A percentile compares a stretch with the other conserved stretches of the same genome.
phyloP scores from a whole-genome alignment of 2,113 vertebrate genomes.

The Pao palembangensis region DNA sequence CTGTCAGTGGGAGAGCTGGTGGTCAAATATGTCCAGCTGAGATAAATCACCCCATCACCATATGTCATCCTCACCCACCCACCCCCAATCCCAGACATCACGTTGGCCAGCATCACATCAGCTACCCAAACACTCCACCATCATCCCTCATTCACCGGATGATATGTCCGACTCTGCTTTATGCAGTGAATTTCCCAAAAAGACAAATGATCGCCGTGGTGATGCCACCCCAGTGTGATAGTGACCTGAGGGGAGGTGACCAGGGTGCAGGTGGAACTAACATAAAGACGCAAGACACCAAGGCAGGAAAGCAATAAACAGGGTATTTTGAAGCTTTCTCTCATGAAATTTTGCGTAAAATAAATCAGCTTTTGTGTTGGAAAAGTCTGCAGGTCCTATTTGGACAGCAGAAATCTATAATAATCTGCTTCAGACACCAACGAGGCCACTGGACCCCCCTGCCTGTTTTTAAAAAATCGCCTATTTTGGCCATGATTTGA shows the following conservation, averaged over 20 bases:
- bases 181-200: not conserved
- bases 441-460: no score
- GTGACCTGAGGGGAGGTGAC: no score
- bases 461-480: no score
- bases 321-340: slow-evolving; percentile 1
- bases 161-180: not conserved
- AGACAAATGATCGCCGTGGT: not conserved
- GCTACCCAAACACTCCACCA: not conserved
- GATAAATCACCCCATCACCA: slow-evolving; percentile 52
- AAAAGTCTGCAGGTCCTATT: no score
- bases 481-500: no score
- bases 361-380: no score
- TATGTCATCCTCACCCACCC: slow-evolving; percentile 48
- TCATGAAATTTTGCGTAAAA: slow-evolving; percentile 3
- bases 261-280: no score
- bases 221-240: slow-evolving; percentile 3
- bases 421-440: no score
- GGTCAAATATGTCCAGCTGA: slow-evolving; percentile 57
- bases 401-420: no score
- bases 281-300: no score
- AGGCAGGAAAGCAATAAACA: slow-evolving; percentile 17
- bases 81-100: not conserved
- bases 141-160: not conserved
- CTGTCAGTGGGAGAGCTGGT: slow-evolving; percentile 37
- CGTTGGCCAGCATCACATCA: no score